Conservation (phyloP, 2,888 invertebrate species). For the Clostera curtula region DNA sequence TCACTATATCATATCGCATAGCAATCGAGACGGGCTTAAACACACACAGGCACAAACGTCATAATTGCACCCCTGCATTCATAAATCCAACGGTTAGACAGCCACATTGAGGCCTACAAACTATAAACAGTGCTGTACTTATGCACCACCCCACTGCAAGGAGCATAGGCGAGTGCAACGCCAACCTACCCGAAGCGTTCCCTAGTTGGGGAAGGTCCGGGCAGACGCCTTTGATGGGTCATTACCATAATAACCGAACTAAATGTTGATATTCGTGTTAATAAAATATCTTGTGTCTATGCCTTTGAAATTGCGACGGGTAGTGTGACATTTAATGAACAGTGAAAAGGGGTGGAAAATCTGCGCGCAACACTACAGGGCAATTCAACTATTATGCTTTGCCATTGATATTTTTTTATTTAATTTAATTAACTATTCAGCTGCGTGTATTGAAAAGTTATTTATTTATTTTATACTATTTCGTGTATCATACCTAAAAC, state of each 20-base stretch:
- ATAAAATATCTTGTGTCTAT: conserved; percentile 23
- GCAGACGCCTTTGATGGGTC: conserved; percentile 57
- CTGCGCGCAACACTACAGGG: too few relatives aligned
- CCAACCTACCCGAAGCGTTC: conserved; percentile 67
- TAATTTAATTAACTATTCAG: too few relatives aligned
- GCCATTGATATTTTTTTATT: too few relatives aligned
- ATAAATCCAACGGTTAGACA: conserved; percentile 61
- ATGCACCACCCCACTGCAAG: conserved; percentile 65
- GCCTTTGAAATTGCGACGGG: too few relatives aligned
- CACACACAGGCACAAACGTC: conserved; percentile 36
- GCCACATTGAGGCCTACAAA: conserved; percentile 50
- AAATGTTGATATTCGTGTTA: conserved; percentile 29
- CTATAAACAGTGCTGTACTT: conserved; percentile 51
- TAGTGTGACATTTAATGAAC: too few relatives aligned
- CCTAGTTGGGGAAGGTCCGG: conserved; percentile 61
- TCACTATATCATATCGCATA: conserved; percentile 10
- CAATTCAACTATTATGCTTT: too few relatives aligned
- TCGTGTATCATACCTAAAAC: too few relatives aligned
- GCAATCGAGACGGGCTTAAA: conserved; percentile 20
- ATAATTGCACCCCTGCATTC: conserved; percentile 58
- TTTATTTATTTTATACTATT: too few relatives aligned
- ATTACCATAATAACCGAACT: conserved; percentile 57
- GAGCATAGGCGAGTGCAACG: conserved; percentile 59
- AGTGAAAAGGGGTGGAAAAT: too few relatives aligned
- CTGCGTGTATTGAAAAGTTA: too few relatives aligned